Percentiles rank a stretch among this genome's conserved stretches.
phyloP scores from a whole-genome alignment of 2,888 invertebrate genomes.

The Unio delphinus region DNA sequence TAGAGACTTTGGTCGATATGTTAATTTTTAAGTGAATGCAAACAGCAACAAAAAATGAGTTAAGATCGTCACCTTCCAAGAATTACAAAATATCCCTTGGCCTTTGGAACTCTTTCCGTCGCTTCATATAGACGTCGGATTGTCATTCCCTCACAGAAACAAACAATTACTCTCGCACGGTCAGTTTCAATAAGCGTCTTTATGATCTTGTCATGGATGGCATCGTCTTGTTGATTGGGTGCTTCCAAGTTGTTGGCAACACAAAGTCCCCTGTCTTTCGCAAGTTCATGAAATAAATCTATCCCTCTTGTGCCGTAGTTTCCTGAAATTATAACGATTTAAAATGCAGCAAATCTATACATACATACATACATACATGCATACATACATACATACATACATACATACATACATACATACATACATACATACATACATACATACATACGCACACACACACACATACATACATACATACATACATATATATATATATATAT shows the following conservation, averaged over 20 bases:
- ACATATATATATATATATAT: too few species aligned
- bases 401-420: too few species aligned
- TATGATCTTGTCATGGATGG: conserved; percentile 72
- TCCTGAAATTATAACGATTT: conserved; percentile 73
- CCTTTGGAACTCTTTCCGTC: conserved; percentile 74
- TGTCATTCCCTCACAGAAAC: conserved; percentile 86
- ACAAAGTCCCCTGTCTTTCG: conserved; percentile 80
- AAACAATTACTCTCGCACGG: conserved; percentile 79
- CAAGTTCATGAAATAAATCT: conserved; percentile 82
- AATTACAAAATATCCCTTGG: conserved; percentile 78
- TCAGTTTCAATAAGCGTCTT: conserved; percentile 74
- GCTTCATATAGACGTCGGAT: conserved; percentile 79
- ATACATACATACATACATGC: too few species aligned
- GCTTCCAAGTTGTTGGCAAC: conserved; percentile 81
- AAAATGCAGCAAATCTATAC: too few species aligned
- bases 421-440: too few species aligned
- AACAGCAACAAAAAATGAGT: not conserved
- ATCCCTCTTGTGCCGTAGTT: conserved; percentile 85
- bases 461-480: too few species aligned
- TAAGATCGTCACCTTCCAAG: conserved; percentile 77
- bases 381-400: too few species aligned
- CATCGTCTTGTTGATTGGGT: conserved; percentile 76
- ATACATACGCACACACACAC: too few species aligned
- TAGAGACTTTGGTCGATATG: too few species aligned
- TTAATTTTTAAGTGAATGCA: not conserved